These are phyloP conservation scores for Momotus momota DNA, from an alignment of 2,797 vertebrate genomes.

Conservation along the genomic window DNA sequence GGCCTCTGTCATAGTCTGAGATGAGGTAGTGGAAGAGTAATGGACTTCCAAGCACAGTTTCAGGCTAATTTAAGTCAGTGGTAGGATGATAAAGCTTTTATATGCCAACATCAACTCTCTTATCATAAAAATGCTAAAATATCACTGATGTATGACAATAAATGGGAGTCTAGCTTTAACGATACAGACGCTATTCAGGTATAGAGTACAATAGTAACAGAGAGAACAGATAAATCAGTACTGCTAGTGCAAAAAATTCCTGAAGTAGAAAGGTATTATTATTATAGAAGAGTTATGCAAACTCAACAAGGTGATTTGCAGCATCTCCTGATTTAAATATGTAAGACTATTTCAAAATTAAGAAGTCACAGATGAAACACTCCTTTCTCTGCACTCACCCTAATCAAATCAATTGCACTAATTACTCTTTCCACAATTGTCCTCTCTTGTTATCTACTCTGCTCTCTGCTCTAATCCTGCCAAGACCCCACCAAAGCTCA, in stretches of 20 bases:
- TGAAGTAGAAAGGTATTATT: neutral
- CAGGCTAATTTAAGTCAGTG: neutral
- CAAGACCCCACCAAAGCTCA: neutral
- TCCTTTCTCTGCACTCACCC: neutral
- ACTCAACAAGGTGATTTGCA: neutral
- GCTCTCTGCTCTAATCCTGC: neutral
- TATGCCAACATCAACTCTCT: neutral
- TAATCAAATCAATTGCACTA: neutral
- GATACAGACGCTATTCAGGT: neutral
- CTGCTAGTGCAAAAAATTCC: neutral
- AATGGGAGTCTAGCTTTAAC: neutral
- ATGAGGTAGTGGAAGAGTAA: neutral
- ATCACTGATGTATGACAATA: neutral
- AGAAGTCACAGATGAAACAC: neutral
- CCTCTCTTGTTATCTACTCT: neutral
- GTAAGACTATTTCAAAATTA: neutral
- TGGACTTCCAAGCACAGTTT: neutral
- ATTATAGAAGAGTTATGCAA: neutral
- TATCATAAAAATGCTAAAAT: neutral
- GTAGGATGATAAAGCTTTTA: neutral
- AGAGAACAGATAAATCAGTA: neutral
- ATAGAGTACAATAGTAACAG: neutral
- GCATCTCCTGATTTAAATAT: neutral
- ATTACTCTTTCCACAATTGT: neutral
- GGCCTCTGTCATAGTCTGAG: neutral